Evolutionary conservation across 2,797 vertebrate species (phyloP).

Genomic region (Tangara arthus): DNA sequence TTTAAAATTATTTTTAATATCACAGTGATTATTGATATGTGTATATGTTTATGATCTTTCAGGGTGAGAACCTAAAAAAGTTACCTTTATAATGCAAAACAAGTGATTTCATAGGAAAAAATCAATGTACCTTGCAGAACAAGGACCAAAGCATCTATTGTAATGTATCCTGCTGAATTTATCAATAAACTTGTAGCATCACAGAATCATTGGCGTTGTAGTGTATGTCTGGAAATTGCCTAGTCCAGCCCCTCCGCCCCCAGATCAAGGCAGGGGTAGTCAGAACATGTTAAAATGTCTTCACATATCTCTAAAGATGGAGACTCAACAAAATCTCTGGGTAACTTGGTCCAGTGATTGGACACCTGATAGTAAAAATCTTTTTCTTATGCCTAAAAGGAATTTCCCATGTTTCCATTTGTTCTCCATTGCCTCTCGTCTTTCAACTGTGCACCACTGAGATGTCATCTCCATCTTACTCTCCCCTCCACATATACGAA

Average conservation of each 20-base stretch:
- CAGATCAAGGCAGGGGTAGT: background rate
- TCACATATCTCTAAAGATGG: background rate
- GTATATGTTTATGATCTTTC: background rate
- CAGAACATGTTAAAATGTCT: background rate
- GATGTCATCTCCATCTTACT: background rate
- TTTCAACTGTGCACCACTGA: background rate
- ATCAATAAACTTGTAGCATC: background rate
- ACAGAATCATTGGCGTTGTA: background rate
- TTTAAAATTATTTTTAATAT: background rate
- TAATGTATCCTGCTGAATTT: background rate
- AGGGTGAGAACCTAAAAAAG: background rate
- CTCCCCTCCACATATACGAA: background rate
- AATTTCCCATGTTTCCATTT: background rate
- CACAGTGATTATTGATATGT: background rate
- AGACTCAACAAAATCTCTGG: background rate
- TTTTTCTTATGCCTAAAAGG: background rate
- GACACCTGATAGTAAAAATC: background rate
- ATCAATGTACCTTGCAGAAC: background rate
- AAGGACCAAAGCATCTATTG: background rate
- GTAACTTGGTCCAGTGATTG: background rate
- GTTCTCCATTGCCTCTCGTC: rapidly evolving
- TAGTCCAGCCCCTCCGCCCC: background rate
- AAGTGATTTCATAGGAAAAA: background rate
- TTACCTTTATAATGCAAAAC: background rate
- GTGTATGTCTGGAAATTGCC: background rate